Percentiles rank a stretch among this genome's conserved stretches.
Evolutionary conservation across 2,888 invertebrate species (phyloP).

Genomic region (Auanema freiburgensis): DNA sequence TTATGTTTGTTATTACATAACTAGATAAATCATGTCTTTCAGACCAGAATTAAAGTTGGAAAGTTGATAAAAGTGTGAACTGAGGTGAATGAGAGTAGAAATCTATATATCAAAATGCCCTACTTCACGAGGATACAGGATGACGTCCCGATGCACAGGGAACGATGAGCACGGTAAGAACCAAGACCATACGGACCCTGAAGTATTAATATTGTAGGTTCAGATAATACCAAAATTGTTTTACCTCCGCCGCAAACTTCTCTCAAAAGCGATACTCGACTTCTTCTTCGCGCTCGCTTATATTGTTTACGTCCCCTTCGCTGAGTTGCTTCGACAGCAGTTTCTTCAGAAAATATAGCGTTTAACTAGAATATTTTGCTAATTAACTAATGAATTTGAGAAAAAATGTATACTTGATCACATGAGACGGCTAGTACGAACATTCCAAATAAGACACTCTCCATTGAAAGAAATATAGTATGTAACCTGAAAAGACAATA

Average conservation of each 20-base stretch:
- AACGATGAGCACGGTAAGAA: conserved; percentile 18
- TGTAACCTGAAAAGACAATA: conserved; percentile 74
- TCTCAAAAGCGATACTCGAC: conserved; percentile 72
- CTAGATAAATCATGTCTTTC: too few relatives aligned
- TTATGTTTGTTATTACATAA: too few relatives aligned
- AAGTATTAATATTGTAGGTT: background rate
- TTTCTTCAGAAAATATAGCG: conserved; percentile 82
- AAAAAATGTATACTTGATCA: conserved; percentile 70
- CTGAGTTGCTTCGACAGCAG: conserved; percentile 78
- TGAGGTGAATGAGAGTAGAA: too few relatives aligned
- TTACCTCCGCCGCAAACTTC: conserved; percentile 78
- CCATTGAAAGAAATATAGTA: conserved; percentile 79
- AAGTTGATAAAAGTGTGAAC: too few relatives aligned
- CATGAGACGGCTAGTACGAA: conserved; percentile 84
- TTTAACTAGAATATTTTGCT: conserved; percentile 72
- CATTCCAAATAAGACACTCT: conserved; percentile 82
- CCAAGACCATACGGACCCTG: conserved; percentile 19
- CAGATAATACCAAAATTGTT: conserved; percentile 8
- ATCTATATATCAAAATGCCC: conserved; percentile 11
- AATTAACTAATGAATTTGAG: background rate
- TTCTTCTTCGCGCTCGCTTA: conserved; percentile 65
- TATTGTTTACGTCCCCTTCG: conserved; percentile 40
- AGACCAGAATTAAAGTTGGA: too few relatives aligned
- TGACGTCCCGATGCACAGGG: background rate
- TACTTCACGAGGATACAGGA: conserved; percentile 2